A percentile compares a stretch with the other conserved stretches of the same genome.
Conservation (phyloP, 1,140 invertebrate genomes). For the Drosophila elegans region DNA sequence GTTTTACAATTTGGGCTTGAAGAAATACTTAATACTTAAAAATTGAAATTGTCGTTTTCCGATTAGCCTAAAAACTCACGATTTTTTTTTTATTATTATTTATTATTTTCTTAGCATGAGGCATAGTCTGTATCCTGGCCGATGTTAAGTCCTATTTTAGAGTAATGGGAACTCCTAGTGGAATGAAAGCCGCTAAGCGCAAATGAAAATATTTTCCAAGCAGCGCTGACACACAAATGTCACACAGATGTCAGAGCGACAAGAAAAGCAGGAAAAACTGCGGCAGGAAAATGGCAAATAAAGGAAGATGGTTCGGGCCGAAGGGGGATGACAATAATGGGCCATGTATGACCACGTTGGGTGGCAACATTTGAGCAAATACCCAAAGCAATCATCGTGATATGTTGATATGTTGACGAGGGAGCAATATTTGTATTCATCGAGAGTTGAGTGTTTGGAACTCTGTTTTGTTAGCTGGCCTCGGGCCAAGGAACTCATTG, state of each 20-base stretch:
- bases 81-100: too few relatives aligned
- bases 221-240: conserved; percentile 42
- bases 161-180: neutral
- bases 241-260: conserved; percentile 45
- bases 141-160: conserved; percentile 8
- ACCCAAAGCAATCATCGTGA: conserved; percentile 43
- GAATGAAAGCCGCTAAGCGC: conserved; percentile 45
- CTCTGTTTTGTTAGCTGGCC: conserved; percentile 17
- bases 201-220: conserved; percentile 63
- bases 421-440: conserved; percentile 61
- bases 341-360: conserved; percentile 16
- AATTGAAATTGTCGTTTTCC: too few relatives aligned
- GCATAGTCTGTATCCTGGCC: neutral
- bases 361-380: conserved; percentile 52
- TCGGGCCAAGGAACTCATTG: conserved; percentile 6
- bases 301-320: conserved; percentile 8
- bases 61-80: too few relatives aligned
- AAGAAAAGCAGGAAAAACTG: conserved; percentile 48
- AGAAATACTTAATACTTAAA: neutral
- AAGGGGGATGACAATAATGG: conserved; percentile 30
- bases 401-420: conserved; percentile 50
- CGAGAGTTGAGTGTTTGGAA: conserved; percentile 13
- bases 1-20: too few relatives aligned
- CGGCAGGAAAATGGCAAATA: conserved; percentile 28
- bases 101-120: too few relatives aligned